Evolutionary conservation across 2,113 vertebrate genomes (phyloP).

Genomic region (Lonchura striata): DNA sequence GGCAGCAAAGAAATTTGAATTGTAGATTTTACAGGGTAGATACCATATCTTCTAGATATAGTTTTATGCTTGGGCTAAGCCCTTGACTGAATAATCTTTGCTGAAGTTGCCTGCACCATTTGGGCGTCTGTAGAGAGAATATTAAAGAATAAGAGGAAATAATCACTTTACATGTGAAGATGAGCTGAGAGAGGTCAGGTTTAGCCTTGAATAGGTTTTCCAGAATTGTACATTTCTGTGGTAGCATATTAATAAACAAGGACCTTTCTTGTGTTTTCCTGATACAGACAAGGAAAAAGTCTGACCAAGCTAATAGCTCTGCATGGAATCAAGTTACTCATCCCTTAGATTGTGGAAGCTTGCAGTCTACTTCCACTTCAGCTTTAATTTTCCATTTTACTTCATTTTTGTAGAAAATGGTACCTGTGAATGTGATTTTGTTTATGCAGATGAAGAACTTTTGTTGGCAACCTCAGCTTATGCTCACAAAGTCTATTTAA

Average conservation of each 20-base stretch:
- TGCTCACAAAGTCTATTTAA: background rate
- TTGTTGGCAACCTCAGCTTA: background rate
- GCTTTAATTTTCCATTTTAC: background rate
- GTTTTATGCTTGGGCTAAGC: background rate
- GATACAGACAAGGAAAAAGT: background rate
- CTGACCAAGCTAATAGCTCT: background rate
- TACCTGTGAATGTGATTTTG: background rate
- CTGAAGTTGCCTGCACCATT: background rate
- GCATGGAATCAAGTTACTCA: background rate
- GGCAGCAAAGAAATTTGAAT: background rate
- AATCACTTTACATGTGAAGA: background rate
- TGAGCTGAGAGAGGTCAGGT: background rate
- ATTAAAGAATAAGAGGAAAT: background rate
- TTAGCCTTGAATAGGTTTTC: background rate
- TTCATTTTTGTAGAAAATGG: background rate
- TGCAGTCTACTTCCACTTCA: background rate
- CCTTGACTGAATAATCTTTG: background rate
- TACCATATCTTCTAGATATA: background rate
- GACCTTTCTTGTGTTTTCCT: background rate
- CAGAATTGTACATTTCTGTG: background rate
- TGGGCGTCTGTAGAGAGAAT: background rate
- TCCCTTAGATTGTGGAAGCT: background rate
- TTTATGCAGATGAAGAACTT: background rate
- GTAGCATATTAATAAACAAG: background rate
- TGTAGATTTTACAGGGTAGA: background rate